Conservation (phyloP, 2,888 invertebrate species). For the Lepetodrilus schrolli region DNA sequence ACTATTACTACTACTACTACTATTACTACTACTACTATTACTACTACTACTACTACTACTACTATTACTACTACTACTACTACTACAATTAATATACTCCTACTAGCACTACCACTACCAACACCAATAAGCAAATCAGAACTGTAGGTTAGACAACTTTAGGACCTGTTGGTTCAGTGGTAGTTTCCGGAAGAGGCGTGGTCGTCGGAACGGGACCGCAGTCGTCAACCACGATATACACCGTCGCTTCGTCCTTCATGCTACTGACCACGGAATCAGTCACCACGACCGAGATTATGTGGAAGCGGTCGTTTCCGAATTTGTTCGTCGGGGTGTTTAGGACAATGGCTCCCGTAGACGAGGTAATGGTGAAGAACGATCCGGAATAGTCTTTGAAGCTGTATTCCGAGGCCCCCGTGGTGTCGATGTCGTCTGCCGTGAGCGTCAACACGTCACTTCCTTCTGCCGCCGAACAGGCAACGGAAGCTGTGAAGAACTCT, state of each 20-base stretch:
- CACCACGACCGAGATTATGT: constrained; percentile 7
- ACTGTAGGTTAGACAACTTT: too few relatives aligned
- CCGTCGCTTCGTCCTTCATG: constrained; percentile 14
- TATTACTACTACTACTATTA: too few relatives aligned
- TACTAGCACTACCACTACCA: too few relatives aligned
- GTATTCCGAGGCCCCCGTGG: constrained; percentile 8
- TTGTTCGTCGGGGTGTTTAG: not conserved
- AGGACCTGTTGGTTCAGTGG: not conserved
- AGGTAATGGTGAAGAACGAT: constrained; percentile 22
- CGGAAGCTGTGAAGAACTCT: not conserved
- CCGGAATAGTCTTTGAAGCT: not conserved
- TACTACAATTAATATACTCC: too few relatives aligned
- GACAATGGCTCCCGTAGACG: not conserved
- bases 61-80: too few relatives aligned
- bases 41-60: too few relatives aligned
- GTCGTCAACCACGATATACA: constrained; percentile 5
- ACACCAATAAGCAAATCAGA: too few relatives aligned
- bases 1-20: too few relatives aligned
- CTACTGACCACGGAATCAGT: not conserved
- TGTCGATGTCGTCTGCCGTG: not conserved
- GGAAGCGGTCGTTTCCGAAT: not conserved
- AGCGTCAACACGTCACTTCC: not conserved
- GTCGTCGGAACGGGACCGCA: not conserved
- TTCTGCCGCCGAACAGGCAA: not conserved
- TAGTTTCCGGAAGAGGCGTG: not conserved